Percentiles rank a stretch among this genome's conserved stretches.
Evolutionary conservation across 2,113 vertebrate species (phyloP).

Genomic region (Centropus unirufus): DNA sequence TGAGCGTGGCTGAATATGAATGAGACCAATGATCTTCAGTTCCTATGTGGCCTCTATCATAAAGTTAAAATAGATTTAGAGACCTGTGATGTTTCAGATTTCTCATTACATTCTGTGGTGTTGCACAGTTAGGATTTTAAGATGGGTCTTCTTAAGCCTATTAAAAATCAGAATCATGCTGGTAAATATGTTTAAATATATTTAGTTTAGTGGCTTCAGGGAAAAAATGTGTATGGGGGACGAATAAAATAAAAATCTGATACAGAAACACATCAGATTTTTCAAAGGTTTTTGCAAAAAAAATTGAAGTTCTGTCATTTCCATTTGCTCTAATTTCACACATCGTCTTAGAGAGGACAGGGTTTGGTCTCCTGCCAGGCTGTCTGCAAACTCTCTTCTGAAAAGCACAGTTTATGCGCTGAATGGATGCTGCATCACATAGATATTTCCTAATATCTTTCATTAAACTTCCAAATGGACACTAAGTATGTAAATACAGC

Average conservation of each 20-base stretch:
- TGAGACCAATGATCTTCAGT: neutral
- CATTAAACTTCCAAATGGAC: constrained; percentile 58
- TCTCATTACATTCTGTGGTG: neutral
- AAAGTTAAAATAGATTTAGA: neutral
- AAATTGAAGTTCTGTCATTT: constrained; percentile 51
- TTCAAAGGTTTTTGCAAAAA: constrained; percentile 39
- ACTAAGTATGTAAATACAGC: constrained; percentile 40
- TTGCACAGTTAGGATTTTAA: constrained; percentile 22
- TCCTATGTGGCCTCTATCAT: neutral
- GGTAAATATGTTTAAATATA: constrained; percentile 15
- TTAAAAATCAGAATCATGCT: constrained; percentile 34
- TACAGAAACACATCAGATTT: constrained; percentile 6
- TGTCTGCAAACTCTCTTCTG: constrained; percentile 8
- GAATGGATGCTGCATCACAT: constrained; percentile 19
- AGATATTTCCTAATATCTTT: constrained; percentile 53
- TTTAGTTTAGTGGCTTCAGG: constrained; percentile 34
- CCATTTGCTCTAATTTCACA: constrained; percentile 63
- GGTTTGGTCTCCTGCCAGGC: constrained; percentile 52
- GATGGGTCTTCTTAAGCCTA: constrained; percentile 31
- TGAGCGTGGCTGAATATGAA: neutral
- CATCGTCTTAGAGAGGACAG: constrained; percentile 25
- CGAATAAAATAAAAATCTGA: constrained; percentile 27
- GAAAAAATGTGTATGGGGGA: neutral
- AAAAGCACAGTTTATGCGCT: neutral
- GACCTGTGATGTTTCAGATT: neutral